phyloP scores from a whole-genome alignment of 1,140 invertebrate species.

The Trypoxylus dichotomus region DNA sequence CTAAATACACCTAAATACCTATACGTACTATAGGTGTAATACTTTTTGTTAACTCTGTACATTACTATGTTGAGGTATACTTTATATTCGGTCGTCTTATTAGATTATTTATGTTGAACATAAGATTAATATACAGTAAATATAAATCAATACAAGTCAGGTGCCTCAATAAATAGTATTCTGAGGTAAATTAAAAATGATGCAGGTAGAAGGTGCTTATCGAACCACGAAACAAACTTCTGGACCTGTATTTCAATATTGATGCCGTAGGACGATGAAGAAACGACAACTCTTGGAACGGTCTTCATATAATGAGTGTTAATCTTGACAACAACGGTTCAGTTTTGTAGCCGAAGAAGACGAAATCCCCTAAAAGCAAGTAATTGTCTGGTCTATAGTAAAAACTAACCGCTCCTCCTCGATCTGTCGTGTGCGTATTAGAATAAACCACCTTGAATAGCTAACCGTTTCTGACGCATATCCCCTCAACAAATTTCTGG shows the following conservation, averaged over 20 bases:
- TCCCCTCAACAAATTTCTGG: conserved; percentile 25
- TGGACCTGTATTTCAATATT: conserved; percentile 35
- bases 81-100: too few species aligned
- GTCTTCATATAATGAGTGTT: conserved; percentile 44
- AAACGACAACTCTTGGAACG: conserved; percentile 39
- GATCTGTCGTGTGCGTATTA: conserved; percentile 37
- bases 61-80: too few species aligned
- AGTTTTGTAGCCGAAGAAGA: neutral
- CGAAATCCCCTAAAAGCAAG: neutral
- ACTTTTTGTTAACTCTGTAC: too few species aligned
- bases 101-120: too few species aligned
- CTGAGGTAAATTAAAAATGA: neutral
- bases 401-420: conserved; percentile 36
- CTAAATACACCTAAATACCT: too few species aligned
- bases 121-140: too few species aligned
- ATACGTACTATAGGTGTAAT: too few species aligned
- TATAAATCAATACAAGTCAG: too few species aligned
- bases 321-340: conserved; percentile 39
- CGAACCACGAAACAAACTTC: conserved; percentile 27
- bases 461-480: conserved; percentile 25
- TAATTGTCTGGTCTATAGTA: conserved; percentile 32
- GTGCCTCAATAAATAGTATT: neutral
- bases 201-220: neutral
- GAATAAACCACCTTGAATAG: conserved; percentile 29
- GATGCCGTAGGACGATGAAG: conserved; percentile 31